These are phyloP conservation scores for Calliphora vicina DNA, from an alignment of 1,140 invertebrate genomes.

Conservation along the genomic window DNA sequence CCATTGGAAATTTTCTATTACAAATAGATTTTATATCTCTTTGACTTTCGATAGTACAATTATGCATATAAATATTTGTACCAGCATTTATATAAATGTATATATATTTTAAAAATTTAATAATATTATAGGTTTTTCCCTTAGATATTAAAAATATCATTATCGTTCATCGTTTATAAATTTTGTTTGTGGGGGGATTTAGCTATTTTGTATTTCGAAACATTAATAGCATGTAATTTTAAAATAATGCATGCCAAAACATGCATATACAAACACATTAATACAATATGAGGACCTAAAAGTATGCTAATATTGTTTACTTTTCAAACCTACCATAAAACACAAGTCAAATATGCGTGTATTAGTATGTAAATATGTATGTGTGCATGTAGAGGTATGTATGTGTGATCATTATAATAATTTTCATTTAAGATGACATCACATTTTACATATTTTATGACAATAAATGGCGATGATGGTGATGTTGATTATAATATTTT, in stretches of 20 bases:
- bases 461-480: neutral
- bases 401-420: neutral
- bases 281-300: neutral
- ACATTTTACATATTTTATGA: slow-evolving; percentile 17
- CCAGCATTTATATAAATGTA: too few species aligned
- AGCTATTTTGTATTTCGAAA: neutral
- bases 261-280: neutral
- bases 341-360: neutral
- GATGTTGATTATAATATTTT: neutral
- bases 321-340: neutral
- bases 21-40: too few species aligned
- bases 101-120: neutral
- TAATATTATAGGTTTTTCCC: neutral
- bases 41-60: too few species aligned
- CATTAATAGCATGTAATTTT: slow-evolving; percentile 9
- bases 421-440: slow-evolving; percentile 9
- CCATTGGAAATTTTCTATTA: too few species aligned
- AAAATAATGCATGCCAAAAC: slow-evolving; percentile 20
- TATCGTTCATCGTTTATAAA: neutral
- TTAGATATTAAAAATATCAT: neutral
- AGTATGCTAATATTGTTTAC: slow-evolving; percentile 10
- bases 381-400: neutral
- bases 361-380: neutral
- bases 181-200: neutral
- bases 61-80: too few species aligned